Percentiles rank a stretch among this genome's conserved stretches.
phyloP scores from a whole-genome alignment of 2,113 vertebrate species.

The Ammodytes marinus region DNA sequence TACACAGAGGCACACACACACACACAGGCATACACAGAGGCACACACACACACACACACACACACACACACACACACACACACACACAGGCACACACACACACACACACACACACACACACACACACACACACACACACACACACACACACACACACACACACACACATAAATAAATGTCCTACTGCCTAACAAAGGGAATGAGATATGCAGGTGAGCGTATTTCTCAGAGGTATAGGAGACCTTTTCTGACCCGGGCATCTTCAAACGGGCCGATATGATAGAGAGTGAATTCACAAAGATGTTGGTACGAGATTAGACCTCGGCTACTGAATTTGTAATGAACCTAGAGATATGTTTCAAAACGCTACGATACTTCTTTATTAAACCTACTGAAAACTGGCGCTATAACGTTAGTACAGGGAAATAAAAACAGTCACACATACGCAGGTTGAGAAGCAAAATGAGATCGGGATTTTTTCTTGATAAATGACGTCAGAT shows the following conservation, averaged over 20 bases:
- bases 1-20: no score
- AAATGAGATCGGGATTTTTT: neutral
- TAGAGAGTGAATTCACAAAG: neutral
- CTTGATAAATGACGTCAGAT: neutral
- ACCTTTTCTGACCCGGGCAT: conserved; percentile 6
- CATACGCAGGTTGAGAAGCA: neutral
- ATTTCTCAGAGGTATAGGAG: conserved; percentile 2
- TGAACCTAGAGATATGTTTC: neutral
- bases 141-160: neutral
- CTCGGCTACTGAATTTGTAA: neutral
- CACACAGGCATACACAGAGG: no score
- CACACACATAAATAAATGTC: conserved; percentile 35
- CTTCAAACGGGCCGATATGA: conserved; percentile 25
- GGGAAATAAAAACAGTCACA: neutral
- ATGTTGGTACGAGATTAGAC: neutral
- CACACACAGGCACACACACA: no score
- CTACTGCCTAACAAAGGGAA: conserved; percentile 38
- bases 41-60: no score
- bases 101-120: no score
- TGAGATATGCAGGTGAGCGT: conserved; percentile 16
- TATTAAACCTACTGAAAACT: neutral
- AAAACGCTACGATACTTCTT: neutral
- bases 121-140: no score
- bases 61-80: no score
- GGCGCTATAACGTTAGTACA: neutral